Evolutionary conservation across 2,888 invertebrate species (phyloP).

Genomic region (Pterostichus madidus): DNA sequence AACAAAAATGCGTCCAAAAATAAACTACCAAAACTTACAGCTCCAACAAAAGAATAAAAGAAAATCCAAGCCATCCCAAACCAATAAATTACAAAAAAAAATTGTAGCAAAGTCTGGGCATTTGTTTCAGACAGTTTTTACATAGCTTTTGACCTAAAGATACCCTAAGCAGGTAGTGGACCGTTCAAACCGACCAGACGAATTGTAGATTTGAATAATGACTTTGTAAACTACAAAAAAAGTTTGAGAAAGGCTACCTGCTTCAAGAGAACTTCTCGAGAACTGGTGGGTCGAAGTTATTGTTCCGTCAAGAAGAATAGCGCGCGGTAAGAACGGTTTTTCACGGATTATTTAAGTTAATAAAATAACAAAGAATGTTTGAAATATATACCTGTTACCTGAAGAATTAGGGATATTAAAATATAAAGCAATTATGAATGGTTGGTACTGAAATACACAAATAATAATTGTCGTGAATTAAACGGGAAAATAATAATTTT

Average conservation of each 20-base stretch:
- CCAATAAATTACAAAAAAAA: background rate
- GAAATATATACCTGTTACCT: conserved; percentile 13
- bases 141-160: background rate
- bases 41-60: too few relatives aligned
- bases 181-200: background rate
- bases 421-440: too few relatives aligned
- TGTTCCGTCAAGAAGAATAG: background rate
- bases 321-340: background rate
- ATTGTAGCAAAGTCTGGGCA: background rate
- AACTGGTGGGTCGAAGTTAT: background rate
- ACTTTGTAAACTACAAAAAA: conserved; percentile 21
- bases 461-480: too few relatives aligned
- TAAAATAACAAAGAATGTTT: background rate
- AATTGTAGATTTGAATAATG: conserved; percentile 29
- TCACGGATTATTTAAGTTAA: background rate
- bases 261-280: background rate
- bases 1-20: too few relatives aligned
- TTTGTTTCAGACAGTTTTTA: background rate
- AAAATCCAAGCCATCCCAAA: too few relatives aligned
- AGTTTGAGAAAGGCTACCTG: background rate
- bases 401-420: background rate
- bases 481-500: too few relatives aligned
- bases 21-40: too few relatives aligned
- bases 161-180: conserved; percentile 30
- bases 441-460: too few relatives aligned